phyloP scores from a whole-genome alignment of 2,113 vertebrate genomes.

The Heloderma charlesbogerti region DNA sequence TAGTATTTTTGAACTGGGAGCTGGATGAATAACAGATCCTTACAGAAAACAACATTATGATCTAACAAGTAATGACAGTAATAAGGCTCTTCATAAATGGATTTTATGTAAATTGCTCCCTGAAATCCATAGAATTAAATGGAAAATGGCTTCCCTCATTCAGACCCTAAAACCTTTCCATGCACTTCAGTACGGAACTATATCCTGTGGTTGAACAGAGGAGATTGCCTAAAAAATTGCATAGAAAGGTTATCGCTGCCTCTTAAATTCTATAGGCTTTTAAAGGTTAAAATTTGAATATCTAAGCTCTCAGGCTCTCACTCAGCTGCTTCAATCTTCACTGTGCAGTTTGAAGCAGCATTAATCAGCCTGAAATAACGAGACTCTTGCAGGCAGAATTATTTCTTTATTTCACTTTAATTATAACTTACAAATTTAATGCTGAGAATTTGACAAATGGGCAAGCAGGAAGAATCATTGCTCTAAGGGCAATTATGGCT shows the following conservation, averaged over 20 bases:
- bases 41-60: background rate
- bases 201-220: background rate
- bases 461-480: slow-evolving; percentile 57
- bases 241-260: slow-evolving; percentile 27
- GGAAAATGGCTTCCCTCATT: slow-evolving; percentile 5
- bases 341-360: slow-evolving; percentile 8
- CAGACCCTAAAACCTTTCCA: slow-evolving; percentile 26
- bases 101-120: slow-evolving; percentile 18
- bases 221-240: slow-evolving; percentile 10
- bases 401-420: slow-evolving; percentile 69
- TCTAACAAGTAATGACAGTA: background rate
- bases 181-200: slow-evolving; percentile 24
- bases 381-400: background rate
- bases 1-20: background rate
- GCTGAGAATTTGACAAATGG: slow-evolving; percentile 56
- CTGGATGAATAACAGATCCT: background rate
- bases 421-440: slow-evolving; percentile 67
- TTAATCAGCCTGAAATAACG: slow-evolving; percentile 65
- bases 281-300: slow-evolving; percentile 46
- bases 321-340: slow-evolving; percentile 28
- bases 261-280: slow-evolving; percentile 45
- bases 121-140: slow-evolving; percentile 17
- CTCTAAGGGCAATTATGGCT: slow-evolving; percentile 43
- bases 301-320: slow-evolving; percentile 29
- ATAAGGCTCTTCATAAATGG: background rate